phyloP scores from a whole-genome alignment of 2,797 vertebrate species.

The Muscicapa striata region DNA sequence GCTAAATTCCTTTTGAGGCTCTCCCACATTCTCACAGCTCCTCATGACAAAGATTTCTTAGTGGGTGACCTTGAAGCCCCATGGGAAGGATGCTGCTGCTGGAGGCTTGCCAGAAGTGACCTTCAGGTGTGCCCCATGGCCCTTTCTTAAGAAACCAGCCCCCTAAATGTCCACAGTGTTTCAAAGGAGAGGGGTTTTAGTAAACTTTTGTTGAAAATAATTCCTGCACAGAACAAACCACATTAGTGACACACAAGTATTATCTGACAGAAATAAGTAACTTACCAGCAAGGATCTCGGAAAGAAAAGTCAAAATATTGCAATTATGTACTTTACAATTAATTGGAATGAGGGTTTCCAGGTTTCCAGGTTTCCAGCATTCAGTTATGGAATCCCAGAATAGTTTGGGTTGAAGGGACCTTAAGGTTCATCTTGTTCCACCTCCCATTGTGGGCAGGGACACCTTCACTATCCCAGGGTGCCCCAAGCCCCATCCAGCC shows the following conservation, averaged over 20 bases:
- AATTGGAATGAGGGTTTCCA: not conserved
- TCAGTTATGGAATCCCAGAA: not conserved
- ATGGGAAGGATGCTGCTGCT: not conserved
- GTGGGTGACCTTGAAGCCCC: not conserved
- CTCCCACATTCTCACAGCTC: not conserved
- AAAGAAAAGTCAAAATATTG: not conserved
- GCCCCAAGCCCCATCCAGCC: rapidly evolving
- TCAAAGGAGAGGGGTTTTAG: not conserved
- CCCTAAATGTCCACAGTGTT: not conserved
- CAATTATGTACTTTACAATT: not conserved
- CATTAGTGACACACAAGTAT: not conserved
- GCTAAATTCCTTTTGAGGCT: not conserved
- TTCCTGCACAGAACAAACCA: not conserved
- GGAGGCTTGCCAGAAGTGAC: not conserved
- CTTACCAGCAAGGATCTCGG: not conserved
- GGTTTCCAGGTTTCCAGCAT: not conserved
- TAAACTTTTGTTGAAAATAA: not conserved
- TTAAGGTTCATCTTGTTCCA: not conserved
- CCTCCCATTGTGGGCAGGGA: not conserved
- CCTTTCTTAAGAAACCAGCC: not conserved
- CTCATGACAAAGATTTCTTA: not conserved
- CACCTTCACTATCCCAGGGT: rapidly evolving
- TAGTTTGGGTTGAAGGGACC: not conserved
- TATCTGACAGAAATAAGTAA: not conserved
- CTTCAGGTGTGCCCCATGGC: not conserved